Conservation (phyloP, 2,113 vertebrate genomes). For the Nerophis ophidion region DNA sequence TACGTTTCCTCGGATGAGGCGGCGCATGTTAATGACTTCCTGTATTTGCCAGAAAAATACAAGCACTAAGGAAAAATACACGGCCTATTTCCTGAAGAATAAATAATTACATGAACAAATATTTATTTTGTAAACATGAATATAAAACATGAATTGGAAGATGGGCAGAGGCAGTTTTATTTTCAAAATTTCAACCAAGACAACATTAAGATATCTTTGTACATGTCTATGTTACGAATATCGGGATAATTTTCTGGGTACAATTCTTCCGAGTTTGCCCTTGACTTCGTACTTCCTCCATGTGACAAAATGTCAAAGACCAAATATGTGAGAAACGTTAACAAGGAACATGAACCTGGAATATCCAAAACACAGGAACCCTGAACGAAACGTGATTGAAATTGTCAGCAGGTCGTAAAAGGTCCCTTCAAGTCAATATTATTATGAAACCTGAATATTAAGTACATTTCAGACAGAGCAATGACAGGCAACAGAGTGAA, state of each 20-base stretch:
- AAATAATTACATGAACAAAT: too few species aligned
- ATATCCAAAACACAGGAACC: slow-evolving; percentile 49
- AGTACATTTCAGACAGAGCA: slow-evolving; percentile 48
- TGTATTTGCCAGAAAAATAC: slow-evolving; percentile 37
- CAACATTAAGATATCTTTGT: slow-evolving; percentile 8
- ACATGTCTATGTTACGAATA: slow-evolving; percentile 41
- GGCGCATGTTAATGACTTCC: slow-evolving; percentile 40
- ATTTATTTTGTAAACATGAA: not conserved
- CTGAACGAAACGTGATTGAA: slow-evolving; percentile 58
- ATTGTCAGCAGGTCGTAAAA: slow-evolving; percentile 59
- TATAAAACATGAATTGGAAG: not conserved
- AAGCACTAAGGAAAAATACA: slow-evolving; percentile 3
- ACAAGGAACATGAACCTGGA: slow-evolving; percentile 49
- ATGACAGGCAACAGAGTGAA: slow-evolving; percentile 20
- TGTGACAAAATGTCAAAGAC: slow-evolving; percentile 70
- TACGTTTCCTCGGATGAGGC: slow-evolving; percentile 34
- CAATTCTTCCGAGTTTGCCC: not conserved
- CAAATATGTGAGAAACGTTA: slow-evolving; percentile 46
- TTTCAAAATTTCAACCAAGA: not conserved
- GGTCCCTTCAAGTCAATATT: slow-evolving; percentile 54
- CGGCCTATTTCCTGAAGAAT: not conserved
- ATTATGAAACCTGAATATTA: slow-evolving; percentile 48
- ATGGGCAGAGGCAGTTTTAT: not conserved
- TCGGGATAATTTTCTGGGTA: not conserved
- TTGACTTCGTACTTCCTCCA: slow-evolving; percentile 14